phyloP scores from a whole-genome alignment of 2,888 invertebrate species.

The Caprella mutica region DNA sequence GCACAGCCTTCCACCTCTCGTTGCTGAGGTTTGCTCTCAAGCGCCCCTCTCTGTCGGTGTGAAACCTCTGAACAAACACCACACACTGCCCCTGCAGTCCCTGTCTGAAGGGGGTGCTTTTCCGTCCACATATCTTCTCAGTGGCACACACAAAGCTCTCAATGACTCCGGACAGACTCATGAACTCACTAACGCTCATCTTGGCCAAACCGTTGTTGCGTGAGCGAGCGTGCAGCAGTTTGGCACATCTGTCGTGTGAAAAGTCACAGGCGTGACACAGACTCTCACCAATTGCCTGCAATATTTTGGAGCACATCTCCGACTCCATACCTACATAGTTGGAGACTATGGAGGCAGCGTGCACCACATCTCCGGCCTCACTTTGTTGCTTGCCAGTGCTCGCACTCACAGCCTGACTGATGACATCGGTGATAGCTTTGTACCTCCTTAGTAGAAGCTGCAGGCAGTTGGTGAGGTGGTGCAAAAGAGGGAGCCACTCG shows the following conservation, averaged over 20 bases:
- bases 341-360: slow-evolving; percentile 31
- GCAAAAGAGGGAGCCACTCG: slow-evolving; percentile 58
- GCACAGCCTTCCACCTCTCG: slow-evolving; percentile 87
- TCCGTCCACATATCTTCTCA: slow-evolving; percentile 59
- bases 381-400: slow-evolving; percentile 35
- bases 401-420: slow-evolving; percentile 37
- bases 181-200: slow-evolving; percentile 64
- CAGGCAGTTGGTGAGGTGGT: slow-evolving; percentile 54
- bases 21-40: slow-evolving; percentile 71
- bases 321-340: background rate
- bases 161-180: slow-evolving; percentile 61
- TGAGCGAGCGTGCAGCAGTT: slow-evolving; percentile 58
- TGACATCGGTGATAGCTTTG: slow-evolving; percentile 39
- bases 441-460: slow-evolving; percentile 61
- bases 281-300: slow-evolving; percentile 60
- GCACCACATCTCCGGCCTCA: slow-evolving; percentile 20
- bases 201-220: slow-evolving; percentile 51
- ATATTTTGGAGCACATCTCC: slow-evolving; percentile 49
- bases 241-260: slow-evolving; percentile 83
- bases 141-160: slow-evolving; percentile 66
- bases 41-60: slow-evolving; percentile 73
- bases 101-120: slow-evolving; percentile 64
- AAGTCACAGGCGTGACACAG: slow-evolving; percentile 75
- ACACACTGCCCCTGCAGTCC: slow-evolving; percentile 53
- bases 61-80: slow-evolving; percentile 81